These are phyloP conservation scores for Corynorhinus townsendii DNA, from an alignment of 2,113 vertebrate species.

Conservation along the genomic window DNA sequence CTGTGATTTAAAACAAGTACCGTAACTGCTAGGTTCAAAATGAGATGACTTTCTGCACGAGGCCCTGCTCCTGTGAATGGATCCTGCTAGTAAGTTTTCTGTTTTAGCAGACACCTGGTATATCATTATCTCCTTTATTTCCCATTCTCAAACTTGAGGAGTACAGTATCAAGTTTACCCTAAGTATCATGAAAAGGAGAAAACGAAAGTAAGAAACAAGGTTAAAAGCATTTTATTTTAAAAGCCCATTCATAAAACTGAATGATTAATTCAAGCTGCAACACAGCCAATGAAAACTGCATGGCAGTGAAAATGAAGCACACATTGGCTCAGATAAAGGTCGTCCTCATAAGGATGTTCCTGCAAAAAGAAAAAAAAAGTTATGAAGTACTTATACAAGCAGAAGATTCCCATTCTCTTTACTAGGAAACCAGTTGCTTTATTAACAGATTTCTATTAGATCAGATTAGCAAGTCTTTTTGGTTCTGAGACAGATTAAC, in stretches of 20 bases:
- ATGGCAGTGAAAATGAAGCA: conserved; percentile 55
- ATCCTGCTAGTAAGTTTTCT: neutral
- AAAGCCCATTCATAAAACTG: conserved; percentile 58
- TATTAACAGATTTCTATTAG: neutral
- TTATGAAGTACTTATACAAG: neutral
- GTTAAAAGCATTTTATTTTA: conserved; percentile 47
- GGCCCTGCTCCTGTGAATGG: neutral
- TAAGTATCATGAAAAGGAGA: neutral
- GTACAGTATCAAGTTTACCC: neutral
- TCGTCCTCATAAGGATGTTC: conserved; percentile 52
- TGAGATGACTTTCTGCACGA: neutral
- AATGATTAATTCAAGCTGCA: conserved; percentile 49
- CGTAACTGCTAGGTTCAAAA: neutral
- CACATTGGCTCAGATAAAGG: conserved; percentile 47
- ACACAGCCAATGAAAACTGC: conserved; percentile 34
- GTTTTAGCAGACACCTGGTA: neutral
- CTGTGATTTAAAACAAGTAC: neutral
- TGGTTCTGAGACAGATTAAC: neutral
- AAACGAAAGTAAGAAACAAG: neutral
- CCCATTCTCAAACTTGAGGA: neutral
- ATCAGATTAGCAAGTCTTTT: rapidly evolving
- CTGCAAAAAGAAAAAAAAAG: conserved; percentile 11
- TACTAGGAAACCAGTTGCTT: neutral
- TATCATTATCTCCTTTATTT: neutral
- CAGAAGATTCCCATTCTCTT: neutral